phyloP scores from a whole-genome alignment of 2,113 vertebrate genomes.

The Esox niger region DNA sequence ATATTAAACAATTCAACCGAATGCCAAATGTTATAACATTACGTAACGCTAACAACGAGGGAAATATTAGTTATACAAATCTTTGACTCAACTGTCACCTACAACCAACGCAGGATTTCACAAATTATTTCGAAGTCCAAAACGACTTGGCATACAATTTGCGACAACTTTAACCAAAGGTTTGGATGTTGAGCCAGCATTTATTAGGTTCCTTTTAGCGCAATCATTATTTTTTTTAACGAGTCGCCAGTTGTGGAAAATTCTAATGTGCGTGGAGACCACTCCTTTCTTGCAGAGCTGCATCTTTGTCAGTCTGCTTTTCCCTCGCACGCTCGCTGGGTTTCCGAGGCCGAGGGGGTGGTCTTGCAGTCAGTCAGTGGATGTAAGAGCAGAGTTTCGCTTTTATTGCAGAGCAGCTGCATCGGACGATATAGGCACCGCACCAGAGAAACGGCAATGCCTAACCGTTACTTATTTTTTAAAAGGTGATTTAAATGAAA shows the following conservation, averaged over 20 bases:
- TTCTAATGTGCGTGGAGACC: conserved; percentile 59
- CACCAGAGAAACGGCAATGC: conserved; percentile 29
- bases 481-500: conserved; percentile 37
- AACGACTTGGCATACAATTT: not conserved
- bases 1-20: not conserved
- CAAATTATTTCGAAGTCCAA: not conserved
- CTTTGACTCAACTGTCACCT: no score
- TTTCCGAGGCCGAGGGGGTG: conserved; percentile 63
- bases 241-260: conserved; percentile 55
- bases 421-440: conserved; percentile 38
- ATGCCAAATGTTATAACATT: not conserved
- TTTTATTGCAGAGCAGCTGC: conserved; percentile 69
- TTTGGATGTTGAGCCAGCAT: conserved; percentile 47
- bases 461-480: conserved; percentile 36
- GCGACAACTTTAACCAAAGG: not conserved
- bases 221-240: conserved; percentile 36
- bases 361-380: conserved; percentile 60
- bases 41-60: not conserved
- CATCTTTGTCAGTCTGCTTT: conserved; percentile 46
- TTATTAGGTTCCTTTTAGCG: conserved; percentile 45
- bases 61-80: not conserved
- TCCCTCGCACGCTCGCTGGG: conserved; percentile 42
- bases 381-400: conserved; percentile 69
- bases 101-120: not conserved
- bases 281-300: conserved; percentile 56